phyloP scores from a whole-genome alignment of 30 jellyfish, hydroid and myxozoan genomes.

The Sanderia malayensis region DNA sequence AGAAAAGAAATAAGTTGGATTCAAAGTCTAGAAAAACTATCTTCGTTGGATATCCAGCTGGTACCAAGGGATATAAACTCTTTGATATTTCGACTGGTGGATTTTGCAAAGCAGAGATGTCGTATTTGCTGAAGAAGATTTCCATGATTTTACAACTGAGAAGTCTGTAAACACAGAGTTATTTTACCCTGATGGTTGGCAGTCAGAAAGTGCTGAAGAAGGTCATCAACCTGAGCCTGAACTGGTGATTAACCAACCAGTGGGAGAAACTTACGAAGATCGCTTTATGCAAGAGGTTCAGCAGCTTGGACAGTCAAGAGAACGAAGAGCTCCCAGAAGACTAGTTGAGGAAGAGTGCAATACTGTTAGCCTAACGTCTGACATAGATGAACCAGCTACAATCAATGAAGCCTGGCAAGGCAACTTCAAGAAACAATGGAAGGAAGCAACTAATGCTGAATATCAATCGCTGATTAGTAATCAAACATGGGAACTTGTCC shows the following conservation, averaged over 20 bases:
- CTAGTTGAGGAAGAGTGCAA: no score
- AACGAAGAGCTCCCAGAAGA: no score
- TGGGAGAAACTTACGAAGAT: neutral
- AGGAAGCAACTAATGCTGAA: conserved; percentile 42
- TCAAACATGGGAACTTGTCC: conserved; percentile 48
- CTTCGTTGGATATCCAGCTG: conserved; percentile 32
- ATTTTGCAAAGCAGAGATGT: conserved; percentile 30
- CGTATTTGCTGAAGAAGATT: no score
- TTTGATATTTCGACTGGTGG: conserved; percentile 13
- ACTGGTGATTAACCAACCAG: no score
- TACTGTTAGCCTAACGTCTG: no score
- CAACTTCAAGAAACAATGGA: no score
- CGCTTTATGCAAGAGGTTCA: neutral
- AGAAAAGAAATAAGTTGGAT: conserved; percentile 45
- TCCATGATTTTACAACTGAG: no score
- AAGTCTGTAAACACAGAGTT: neutral
- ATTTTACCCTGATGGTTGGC: neutral
- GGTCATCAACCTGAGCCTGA: conserved; percentile 14
- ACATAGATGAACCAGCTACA: no score
- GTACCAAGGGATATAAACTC: conserved; percentile 31
- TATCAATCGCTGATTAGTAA: conserved; percentile 24
- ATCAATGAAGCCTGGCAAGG: no score
- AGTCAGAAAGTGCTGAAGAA: conserved; percentile 9
- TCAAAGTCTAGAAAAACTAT: conserved; percentile 23
- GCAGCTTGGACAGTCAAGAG: no score